These are phyloP conservation scores for Noctua janthe DNA, from an alignment of 2,888 invertebrate genomes.

Conservation along the genomic window DNA sequence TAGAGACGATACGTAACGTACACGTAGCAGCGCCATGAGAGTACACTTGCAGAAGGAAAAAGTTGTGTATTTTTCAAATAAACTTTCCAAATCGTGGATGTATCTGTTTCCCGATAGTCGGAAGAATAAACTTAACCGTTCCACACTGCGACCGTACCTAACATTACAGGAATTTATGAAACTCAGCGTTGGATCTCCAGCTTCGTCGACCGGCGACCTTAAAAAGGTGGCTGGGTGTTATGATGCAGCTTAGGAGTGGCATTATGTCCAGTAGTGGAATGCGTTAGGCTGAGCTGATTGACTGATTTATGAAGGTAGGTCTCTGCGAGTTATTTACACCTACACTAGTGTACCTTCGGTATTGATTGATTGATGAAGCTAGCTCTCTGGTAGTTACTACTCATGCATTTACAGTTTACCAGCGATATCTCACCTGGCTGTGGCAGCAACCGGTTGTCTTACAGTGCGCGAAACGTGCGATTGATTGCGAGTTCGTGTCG, in stretches of 20 bases:
- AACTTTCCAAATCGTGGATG: too few relatives aligned
- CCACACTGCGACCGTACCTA: neutral
- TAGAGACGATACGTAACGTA: neutral
- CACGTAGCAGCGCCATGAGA: neutral
- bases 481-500: slow-evolving; percentile 57
- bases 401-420: slow-evolving; percentile 1
- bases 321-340: slow-evolving; percentile 13
- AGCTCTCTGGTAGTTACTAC: slow-evolving; percentile 3
- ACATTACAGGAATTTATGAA: neutral
- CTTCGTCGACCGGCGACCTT: neutral
- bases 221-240: neutral
- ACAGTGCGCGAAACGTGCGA: slow-evolving; percentile 29
- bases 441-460: slow-evolving; percentile 41
- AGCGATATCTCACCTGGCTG: slow-evolving; percentile 8
- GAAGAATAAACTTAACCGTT: too few relatives aligned
- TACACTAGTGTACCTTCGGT: slow-evolving; percentile 1
- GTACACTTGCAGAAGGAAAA: neutral
- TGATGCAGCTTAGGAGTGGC: neutral
- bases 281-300: neutral
- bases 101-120: neutral
- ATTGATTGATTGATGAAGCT: neutral
- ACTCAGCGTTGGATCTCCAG: neutral
- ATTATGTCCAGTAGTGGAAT: neutral
- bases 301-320: neutral
- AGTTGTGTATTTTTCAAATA: neutral